Base-by-base conservation (phyloP, 2,888 invertebrate species). In the Melolontha melolontha region DNA sequence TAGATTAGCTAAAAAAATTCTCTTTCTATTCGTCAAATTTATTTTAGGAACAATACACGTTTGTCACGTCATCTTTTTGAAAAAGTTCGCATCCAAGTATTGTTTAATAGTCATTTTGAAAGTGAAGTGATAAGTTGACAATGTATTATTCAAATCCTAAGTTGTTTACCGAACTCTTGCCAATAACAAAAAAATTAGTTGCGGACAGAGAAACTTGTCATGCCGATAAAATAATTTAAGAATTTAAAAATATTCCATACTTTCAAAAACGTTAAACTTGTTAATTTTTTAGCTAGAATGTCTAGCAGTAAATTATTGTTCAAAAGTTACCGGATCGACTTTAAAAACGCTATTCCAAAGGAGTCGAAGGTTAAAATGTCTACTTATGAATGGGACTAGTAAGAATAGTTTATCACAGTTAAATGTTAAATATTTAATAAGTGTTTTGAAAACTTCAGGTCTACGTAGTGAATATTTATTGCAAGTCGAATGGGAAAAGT, bases 381-480 rank as follows among this genome's bases (percentile, higher is more conserved):
- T 99, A 2, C 88, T 99, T 2, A 94, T 99, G 92, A 96, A 97
- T 76, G 98, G 99, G 84, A 97, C 98, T 79, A 95, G 98, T 96
- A 85, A 84, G 84, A 14, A 17, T 34, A 14, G 42, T 11, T 10
- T 14, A 7, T 34, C 4, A 71, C 7, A 68, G 50, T 49, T 4
- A 14, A 34, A 44, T 47, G 10, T 57, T 52, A 67, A 29, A 17
- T 44, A 42, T 42, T 22, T 64, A 34, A 8, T 34, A n/a, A n/a
- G n/a, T n/a, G n/a, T n/a, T n/a, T n/a, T 6, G 62, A 64, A 70
- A 65, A 66, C 81, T 81, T 27, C 80, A 96, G 96, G 91, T 81
- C 87, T 99, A 7, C 92, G 93, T 79, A 96, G 96, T 74, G 95
- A 97, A 75, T 89, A 94, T 82, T 92, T 99, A 69, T 94, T 95